Base-by-base conservation (phyloP, 2,113 vertebrate species). In the Athene noctua region DNA sequence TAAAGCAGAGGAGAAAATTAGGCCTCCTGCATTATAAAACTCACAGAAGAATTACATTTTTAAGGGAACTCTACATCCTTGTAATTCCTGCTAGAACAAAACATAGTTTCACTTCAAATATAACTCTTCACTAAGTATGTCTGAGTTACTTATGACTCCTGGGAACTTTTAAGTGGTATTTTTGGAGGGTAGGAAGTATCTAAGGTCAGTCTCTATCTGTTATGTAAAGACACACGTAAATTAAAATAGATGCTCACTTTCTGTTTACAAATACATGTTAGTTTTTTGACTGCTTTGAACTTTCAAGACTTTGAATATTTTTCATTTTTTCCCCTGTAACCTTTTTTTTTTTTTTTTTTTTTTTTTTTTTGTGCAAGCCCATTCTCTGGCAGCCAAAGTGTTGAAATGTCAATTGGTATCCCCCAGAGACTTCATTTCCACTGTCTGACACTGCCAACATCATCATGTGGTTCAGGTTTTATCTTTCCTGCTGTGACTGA, bases 361-460 rank as follows among this genome's bases (percentile, higher is more conserved):
- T 73, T 44, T 34, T 47, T 34, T 21, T 47, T 46, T 46, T 4
- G 65, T 84, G 23, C 27, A 94, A 94, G 67, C 34, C 40, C 2
- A 11, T 90, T 95, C 88, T 88, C 93, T 94, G 84, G 86, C 91
- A 96, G 80, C 61, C 84, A 74, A 97, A 82, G 86, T 95, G 82
- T 80, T 96, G 95, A 88, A 94, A 86, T 85, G 72, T 93, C 89
- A 92, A 90, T 65, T 92, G 92, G 73, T 66, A 91, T 94, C 89
- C 85, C 81, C 55, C 6, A 19, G 94, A 96, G 95, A 91, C 63
- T 92, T 96, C 70, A 91, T 92, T 93, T 92, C 90, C 88, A 91
- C 92, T 89, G n/a, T 68, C 79, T 89, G 73, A 96, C 88, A 85
- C 79, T 66, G 32, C 55, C 93, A 84, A 96, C 80, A 85, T 77